Percentiles rank a stretch among this genome's conserved stretches.
These are phyloP conservation scores for Sarotherodon lohbergeri DNA, from an alignment of 2,113 vertebrate genomes.

Conservation along the genomic window DNA sequence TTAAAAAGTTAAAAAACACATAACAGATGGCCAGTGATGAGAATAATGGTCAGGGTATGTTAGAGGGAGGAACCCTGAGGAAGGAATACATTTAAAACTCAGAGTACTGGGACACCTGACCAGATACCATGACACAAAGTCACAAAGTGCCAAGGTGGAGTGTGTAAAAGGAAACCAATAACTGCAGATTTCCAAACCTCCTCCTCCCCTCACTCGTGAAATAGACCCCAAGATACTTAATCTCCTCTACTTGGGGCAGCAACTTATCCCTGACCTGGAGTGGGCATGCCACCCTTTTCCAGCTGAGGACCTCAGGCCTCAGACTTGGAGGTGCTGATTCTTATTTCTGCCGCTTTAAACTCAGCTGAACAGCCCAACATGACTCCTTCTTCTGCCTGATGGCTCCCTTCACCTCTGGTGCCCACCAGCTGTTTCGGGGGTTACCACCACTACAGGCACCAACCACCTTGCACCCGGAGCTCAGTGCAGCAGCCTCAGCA, in stretches of 20 bases:
- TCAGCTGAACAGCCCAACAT: background rate
- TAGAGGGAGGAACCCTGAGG: accelerated
- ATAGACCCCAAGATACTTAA: background rate
- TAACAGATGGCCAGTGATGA: background rate
- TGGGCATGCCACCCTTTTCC: background rate
- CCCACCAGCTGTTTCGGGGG: accelerated
- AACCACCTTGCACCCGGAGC: background rate
- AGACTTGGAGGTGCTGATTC: background rate
- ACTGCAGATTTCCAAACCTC: background rate
- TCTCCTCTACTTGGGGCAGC: background rate
- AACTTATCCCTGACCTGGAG: background rate
- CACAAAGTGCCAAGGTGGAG: background rate
- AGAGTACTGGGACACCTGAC: background rate
- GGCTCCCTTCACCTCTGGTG: background rate
- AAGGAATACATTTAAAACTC: accelerated
- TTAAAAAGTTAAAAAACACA: background rate
- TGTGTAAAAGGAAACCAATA: background rate
- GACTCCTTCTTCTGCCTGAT: background rate
- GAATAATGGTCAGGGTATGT: background rate
- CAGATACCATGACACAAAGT: background rate
- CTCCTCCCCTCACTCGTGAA: accelerated
- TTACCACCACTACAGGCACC: background rate
- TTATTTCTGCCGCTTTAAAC: background rate
- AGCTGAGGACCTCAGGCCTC: background rate
- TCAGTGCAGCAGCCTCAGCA: accelerated